Percentiles rank a stretch among this genome's conserved stretches.
These are phyloP conservation scores for Heliconius cydno DNA, from an alignment of 2,888 invertebrate genomes.

Conservation along the genomic window DNA sequence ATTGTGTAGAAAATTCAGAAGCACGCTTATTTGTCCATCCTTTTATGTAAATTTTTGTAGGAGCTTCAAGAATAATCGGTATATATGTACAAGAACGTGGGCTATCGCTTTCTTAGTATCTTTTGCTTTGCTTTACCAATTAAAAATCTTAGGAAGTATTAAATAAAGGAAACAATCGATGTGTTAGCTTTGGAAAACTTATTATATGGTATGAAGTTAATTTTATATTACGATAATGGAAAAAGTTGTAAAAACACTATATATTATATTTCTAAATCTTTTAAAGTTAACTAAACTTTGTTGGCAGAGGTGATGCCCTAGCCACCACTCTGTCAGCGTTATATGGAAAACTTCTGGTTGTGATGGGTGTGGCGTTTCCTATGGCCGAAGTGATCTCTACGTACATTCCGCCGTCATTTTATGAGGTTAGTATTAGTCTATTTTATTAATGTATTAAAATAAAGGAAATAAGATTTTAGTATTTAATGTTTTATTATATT, in stretches of 20 bases:
- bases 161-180: too few species aligned
- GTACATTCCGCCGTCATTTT: slow-evolving; percentile 96
- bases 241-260: too few species aligned
- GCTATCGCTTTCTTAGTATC: slow-evolving; percentile 25
- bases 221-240: too few species aligned
- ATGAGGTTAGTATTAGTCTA: slow-evolving; percentile 86
- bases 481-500: too few species aligned
- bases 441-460: background rate
- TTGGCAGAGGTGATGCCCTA: slow-evolving; percentile 90
- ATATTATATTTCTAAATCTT: too few species aligned
- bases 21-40: slow-evolving; percentile 31
- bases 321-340: slow-evolving; percentile 95
- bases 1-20: slow-evolving; percentile 33
- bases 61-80: slow-evolving; percentile 33
- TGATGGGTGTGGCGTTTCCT: slow-evolving; percentile 97
- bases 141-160: too few species aligned
- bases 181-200: too few species aligned
- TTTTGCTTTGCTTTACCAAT: background rate
- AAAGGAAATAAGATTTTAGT: too few species aligned
- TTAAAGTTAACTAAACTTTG: slow-evolving; percentile 30
- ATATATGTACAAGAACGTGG: slow-evolving; percentile 21
- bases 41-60: slow-evolving; percentile 42
- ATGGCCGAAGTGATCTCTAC: slow-evolving; percentile 98
- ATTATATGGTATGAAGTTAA: too few species aligned
- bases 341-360: slow-evolving; percentile 96